Evolutionary conservation across 2,113 vertebrate species (phyloP), one percentile per base, ranked within the genome.

Genomic region (Menidia beryllina): DNA sequence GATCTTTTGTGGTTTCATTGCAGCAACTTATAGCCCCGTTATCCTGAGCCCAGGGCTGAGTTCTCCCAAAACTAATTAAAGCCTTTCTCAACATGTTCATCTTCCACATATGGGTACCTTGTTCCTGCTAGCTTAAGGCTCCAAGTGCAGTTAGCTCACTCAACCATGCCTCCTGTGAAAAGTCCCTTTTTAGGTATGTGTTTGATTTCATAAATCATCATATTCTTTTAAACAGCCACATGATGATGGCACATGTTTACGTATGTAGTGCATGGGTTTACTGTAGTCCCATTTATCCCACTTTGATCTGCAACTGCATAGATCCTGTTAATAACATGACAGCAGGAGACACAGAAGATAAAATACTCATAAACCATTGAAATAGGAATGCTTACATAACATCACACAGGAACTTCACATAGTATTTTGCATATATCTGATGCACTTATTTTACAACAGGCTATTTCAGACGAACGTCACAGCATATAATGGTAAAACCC

Each of bases 31-130:
- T 54, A 52, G 70, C 55, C 34, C 50, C 58, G 64, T 76, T 84
- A 76, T 74, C 62, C 54, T 56, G 57, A 14, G 58, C 75, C 51
- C 27, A 17, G 65, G 67, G 82, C 34, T 48, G 69, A 77, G 30
- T 60, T 79, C 77, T 73, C 71, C 75, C 61, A 66, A 82, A 75
- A 80, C 77, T 56, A 82, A 89, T 86, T 81, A 79, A 79, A 73
- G 39, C 65, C 23, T 34, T 57, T 80, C 61, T 80, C 62, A 69
- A 48, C 27, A n/a, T 64, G 39, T 77, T 72, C 72, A 58, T 77
- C 60, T 57, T 41, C n/a, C 15, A 53, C 20, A 27, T 81, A 26
- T 57, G 51, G 50, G 69, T 62, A 70, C 62, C 27, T 72, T 63
- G 24, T 36, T 63, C 39, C 47, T 26, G 48, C 34, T 25, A 43